Evolutionary conservation across 2,888 invertebrate genomes (phyloP), one percentile per base, ranked within the genome.

Genomic region (Drepanosiphum platanoidis): DNA sequence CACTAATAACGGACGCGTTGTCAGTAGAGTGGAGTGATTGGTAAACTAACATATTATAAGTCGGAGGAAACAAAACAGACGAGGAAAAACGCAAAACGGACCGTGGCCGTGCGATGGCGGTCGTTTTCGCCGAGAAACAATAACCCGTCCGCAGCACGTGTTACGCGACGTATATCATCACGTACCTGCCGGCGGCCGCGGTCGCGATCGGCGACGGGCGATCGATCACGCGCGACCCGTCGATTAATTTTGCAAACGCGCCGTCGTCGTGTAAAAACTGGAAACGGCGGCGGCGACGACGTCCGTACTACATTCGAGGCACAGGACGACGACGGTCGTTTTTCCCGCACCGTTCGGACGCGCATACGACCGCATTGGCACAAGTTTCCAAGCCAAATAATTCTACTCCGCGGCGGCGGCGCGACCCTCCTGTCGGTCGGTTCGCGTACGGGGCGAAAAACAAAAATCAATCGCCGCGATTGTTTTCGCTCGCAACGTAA

Each of bases 381-480:
- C 70, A 70, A 52, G 52, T 80, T 80, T 80, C 27, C 52, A 18
- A 70, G 80, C 70, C 68, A 70, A 79, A 80, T 8, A 52, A 18
- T 58, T 80, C 36, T 34, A 1, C 61, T 61, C 11, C 42, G 42
- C 8, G 5, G 42, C 42, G 42, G 11, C 68, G 34, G 34, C 18
- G 11, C 34, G 52, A 68, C 79, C 52, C 58, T 58, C 18, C 7
- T 34, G 52, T 52, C 27, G 52, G 70, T 80, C 58, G 22, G 70
- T 80, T 70, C 11, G 70, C 11, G 36, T 70, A 52, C 36, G 27
- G 27, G 18, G 22, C 27, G 61, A 8, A 46, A 46, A 75, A n/a
- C n/a, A n/a, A 79, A 79, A 79, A 70, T 36, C 34, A 36, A 79
- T 79, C 36, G 27, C 52, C 46, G n/a, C n/a, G 70, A 80, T 80